Percentiles rank a stretch among this genome's conserved stretches.
Evolutionary conservation across 2,113 vertebrate genomes (phyloP).

Genomic region (Cynopterus brachyotis): DNA sequence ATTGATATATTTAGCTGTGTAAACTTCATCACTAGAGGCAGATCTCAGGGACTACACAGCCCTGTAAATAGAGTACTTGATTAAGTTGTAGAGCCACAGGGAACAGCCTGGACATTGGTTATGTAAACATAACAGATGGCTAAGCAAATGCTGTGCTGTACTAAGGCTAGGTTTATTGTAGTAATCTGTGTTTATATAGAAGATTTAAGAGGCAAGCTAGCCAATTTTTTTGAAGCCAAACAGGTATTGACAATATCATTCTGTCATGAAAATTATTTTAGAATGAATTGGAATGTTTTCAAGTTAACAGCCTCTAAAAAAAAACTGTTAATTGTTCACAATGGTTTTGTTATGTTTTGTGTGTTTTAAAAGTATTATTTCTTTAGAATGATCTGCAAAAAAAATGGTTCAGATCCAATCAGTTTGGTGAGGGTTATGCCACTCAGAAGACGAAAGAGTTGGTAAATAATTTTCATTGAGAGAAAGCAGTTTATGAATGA

Average conservation of each 20-base stretch:
- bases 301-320: neutral
- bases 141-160: constrained; percentile 32
- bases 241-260: neutral
- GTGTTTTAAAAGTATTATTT: neutral
- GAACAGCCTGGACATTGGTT: constrained; percentile 42
- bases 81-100: constrained; percentile 51
- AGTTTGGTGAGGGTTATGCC: neutral
- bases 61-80: constrained; percentile 67
- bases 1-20: constrained; percentile 41
- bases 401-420: neutral
- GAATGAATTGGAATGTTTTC: neutral
- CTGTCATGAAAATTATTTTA: constrained; percentile 20
- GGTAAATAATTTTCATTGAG: neutral
- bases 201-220: constrained; percentile 20
- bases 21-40: constrained; percentile 5
- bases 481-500: neutral
- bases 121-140: constrained; percentile 65
- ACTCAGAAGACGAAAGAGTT: neutral
- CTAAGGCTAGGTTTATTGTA: constrained; percentile 19
- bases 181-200: constrained; percentile 10
- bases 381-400: neutral
- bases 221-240: constrained; percentile 35
- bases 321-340: neutral
- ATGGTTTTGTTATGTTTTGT: neutral
- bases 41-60: neutral